Conservation (phyloP, 1,140 invertebrate genomes). For the Drosophila prosaltans region DNA sequence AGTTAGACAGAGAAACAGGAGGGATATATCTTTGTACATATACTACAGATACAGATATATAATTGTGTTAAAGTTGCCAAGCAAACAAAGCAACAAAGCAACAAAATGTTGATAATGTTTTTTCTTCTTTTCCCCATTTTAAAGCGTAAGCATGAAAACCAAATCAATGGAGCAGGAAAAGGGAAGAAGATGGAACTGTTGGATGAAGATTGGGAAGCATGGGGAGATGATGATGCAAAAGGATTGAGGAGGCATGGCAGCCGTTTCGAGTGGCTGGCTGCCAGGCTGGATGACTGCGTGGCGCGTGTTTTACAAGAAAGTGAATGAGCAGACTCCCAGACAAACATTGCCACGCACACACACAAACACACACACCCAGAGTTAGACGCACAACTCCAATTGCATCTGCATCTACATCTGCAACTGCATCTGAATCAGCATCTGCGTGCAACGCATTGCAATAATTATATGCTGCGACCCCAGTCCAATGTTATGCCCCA, state of each 20-base stretch:
- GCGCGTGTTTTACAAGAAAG: conserved; percentile 56
- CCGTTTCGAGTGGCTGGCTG: conserved; percentile 44
- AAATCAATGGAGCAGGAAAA: background rate
- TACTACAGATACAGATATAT: background rate
- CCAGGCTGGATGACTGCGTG: conserved; percentile 41
- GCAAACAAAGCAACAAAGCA: background rate
- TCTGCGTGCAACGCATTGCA: conserved; percentile 66
- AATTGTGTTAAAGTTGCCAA: conserved; percentile 40
- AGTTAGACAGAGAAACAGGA: too few species aligned
- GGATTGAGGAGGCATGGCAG: background rate
- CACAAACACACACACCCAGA: too few species aligned
- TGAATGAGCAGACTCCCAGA: conserved; percentile 32
- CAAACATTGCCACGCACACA: too few species aligned
- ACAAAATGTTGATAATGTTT: conserved; percentile 21
- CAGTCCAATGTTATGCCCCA: conserved; percentile 17
- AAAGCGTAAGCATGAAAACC: conserved; percentile 27
- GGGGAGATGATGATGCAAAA: conserved; percentile 1
- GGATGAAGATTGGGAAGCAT: background rate
- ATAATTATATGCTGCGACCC: conserved; percentile 63
- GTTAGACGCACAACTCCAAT: conserved; percentile 23
- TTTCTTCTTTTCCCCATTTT: conserved; percentile 27
- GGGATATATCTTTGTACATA: background rate
- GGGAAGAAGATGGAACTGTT: background rate
- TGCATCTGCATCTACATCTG: conserved; percentile 12
- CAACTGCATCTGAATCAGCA: conserved; percentile 1